These are phyloP conservation scores for Clarias platycephalus DNA, from an alignment of 2,797 vertebrate genomes.

Conservation along the genomic window DNA sequence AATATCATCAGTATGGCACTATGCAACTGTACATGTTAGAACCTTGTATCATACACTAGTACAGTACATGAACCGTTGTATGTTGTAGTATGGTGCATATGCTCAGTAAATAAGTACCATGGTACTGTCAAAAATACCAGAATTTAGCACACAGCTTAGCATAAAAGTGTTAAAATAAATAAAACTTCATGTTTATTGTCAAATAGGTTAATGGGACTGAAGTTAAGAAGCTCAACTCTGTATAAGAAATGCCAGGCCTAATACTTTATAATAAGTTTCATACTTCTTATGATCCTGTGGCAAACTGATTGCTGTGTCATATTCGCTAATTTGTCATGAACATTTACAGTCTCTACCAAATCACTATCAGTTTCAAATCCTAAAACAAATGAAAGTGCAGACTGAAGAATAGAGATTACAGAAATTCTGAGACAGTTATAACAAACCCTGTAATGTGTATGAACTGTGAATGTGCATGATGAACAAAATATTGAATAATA, in stretches of 20 bases:
- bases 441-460: not conserved
- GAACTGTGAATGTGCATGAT: not conserved
- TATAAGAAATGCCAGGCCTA: not conserved
- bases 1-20: too few relatives aligned
- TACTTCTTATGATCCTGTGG: not conserved
- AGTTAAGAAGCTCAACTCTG: not conserved
- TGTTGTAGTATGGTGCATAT: too few relatives aligned
- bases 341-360: not conserved
- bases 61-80: too few relatives aligned
- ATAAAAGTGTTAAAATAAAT: not conserved
- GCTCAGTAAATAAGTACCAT: too few relatives aligned
- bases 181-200: not conserved
- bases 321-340: not conserved
- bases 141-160: not conserved
- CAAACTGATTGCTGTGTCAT: not conserved
- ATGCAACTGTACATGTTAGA: too few relatives aligned
- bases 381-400: not conserved
- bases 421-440: not conserved
- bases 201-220: not conserved
- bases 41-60: too few relatives aligned
- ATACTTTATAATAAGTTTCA: not conserved
- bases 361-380: not conserved
- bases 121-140: not conserved
- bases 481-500: not conserved
- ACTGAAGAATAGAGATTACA: not conserved